phyloP scores from a whole-genome alignment of 2,888 invertebrate genomes.

The Zootermopsis nevadensis region DNA sequence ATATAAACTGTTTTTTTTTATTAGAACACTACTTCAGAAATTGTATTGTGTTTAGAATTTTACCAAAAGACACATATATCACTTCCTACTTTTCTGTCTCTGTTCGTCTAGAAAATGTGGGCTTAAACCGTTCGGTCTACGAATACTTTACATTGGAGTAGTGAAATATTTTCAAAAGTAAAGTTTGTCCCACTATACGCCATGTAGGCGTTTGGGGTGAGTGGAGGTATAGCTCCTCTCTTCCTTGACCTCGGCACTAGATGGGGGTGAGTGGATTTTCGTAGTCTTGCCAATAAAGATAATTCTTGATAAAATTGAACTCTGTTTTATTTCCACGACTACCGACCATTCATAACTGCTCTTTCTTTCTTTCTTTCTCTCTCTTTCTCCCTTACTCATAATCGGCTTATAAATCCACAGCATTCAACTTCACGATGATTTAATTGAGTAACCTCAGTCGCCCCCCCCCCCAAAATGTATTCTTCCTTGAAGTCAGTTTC shows the following conservation, averaged over 20 bases:
- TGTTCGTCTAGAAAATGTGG: constrained; percentile 24
- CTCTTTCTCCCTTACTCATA: background rate
- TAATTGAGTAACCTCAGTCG: background rate
- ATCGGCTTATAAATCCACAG: background rate
- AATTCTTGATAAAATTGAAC: background rate
- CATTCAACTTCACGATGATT: background rate
- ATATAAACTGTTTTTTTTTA: constrained; percentile 29
- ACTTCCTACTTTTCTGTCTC: background rate
- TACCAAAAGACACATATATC: constrained; percentile 5
- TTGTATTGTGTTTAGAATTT: background rate
- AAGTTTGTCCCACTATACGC: too few relatives aligned
- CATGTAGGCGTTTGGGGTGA: too few relatives aligned
- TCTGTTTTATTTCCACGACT: background rate
- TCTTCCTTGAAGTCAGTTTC: background rate
- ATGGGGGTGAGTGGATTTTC: too few relatives aligned
- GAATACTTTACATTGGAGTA: background rate
- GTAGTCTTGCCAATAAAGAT: background rate
- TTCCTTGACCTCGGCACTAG: too few relatives aligned
- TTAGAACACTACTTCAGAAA: background rate
- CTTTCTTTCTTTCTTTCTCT: background rate
- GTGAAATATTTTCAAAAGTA: background rate
- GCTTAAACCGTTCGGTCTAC: constrained; percentile 7
- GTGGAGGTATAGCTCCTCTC: too few relatives aligned
- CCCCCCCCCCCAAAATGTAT: background rate
- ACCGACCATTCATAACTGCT: background rate